Conservation (phyloP, 2,113 vertebrate species). For the Acrocephalus arundinaceus region DNA sequence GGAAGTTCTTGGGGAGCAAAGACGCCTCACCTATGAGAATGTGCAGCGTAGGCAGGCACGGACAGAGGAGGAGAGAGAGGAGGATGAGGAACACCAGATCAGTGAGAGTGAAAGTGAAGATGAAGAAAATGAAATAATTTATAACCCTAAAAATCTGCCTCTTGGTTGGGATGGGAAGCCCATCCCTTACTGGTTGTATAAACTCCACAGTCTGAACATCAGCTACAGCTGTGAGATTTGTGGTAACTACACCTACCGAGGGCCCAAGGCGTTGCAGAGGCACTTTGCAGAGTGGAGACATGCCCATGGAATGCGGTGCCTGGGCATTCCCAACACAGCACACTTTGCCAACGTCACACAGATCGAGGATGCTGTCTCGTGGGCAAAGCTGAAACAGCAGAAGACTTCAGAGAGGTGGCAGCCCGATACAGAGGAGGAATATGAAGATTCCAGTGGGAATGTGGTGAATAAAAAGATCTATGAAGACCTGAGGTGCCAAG, state of each 20-base stretch:
- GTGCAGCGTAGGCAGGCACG: conserved; percentile 94
- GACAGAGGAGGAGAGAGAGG: conserved; percentile 93
- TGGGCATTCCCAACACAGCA: conserved; percentile 96
- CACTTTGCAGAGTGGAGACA: conserved; percentile 95
- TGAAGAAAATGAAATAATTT: conserved; percentile 97
- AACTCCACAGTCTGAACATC: conserved; percentile 94
- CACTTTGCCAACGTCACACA: conserved; percentile 98
- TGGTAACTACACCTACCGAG: conserved; percentile 95
- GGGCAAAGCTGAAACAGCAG: conserved; percentile 96
- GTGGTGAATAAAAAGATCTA: conserved; percentile 99
- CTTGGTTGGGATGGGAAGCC: conserved; percentile 98
- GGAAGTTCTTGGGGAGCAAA: conserved; percentile 94
- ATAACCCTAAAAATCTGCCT: conserved; percentile 97
- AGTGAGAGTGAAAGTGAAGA: conserved; percentile 97
- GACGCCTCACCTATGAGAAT: conserved; percentile 94
- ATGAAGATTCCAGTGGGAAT: conserved; percentile 95
- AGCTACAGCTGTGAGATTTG: conserved; percentile 99
- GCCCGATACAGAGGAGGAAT: conserved; percentile 97
- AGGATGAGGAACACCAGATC: conserved; percentile 96
- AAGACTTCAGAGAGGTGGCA: conserved; percentile 96
- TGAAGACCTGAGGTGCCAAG: conserved; percentile 95
- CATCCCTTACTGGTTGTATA: conserved; percentile 96
- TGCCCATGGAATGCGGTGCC: conserved; percentile 93
- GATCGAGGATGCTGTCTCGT: conserved; percentile 96
- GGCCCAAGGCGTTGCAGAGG: conserved; percentile 96